A percentile compares a stretch with the other conserved stretches of the same genome.
These are phyloP conservation scores for Drosophila bifasciata DNA, from an alignment of 1,140 invertebrate genomes.

Conservation along the genomic window DNA sequence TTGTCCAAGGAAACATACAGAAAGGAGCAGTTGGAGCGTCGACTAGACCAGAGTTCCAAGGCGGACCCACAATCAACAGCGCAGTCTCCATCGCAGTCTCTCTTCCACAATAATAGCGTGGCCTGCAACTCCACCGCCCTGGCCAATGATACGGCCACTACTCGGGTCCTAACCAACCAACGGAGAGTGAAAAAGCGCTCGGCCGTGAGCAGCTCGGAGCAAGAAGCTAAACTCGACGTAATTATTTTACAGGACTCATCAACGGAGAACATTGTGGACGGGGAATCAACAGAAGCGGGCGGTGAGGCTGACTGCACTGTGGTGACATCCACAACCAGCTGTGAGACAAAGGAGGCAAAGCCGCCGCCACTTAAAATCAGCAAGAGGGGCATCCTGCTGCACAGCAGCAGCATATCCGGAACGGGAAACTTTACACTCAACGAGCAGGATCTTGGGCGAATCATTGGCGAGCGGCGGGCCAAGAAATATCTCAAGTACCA, in stretches of 20 bases:
- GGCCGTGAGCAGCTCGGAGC: conserved; percentile 26
- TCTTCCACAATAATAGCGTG: conserved; percentile 59
- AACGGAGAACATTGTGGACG: too few relatives aligned
- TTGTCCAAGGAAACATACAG: conserved; percentile 34
- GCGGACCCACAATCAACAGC: background rate
- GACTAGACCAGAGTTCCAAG: background rate
- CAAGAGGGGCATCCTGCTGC: conserved; percentile 63
- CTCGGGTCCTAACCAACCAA: conserved; percentile 18
- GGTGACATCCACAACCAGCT: conserved; percentile 66
- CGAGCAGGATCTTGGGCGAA: conserved; percentile 45
- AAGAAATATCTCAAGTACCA: conserved; percentile 67
- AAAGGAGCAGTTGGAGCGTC: conserved; percentile 19
- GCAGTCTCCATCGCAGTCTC: background rate
- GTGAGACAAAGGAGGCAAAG: conserved; percentile 17
- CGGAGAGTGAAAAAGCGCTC: background rate
- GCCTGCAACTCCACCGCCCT: conserved; percentile 67
- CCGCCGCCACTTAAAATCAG: conserved; percentile 23
- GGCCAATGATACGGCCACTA: conserved; percentile 33
- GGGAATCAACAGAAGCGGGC: background rate
- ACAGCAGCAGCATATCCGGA: background rate
- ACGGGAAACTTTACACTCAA: conserved; percentile 51
- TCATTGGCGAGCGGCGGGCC: conserved; percentile 62
- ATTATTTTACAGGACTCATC: background rate
- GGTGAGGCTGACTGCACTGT: conserved; percentile 65
- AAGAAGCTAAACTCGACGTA: background rate